phyloP scores from a whole-genome alignment of 2,113 vertebrate genomes.

The Dromaius novaehollandiae region DNA sequence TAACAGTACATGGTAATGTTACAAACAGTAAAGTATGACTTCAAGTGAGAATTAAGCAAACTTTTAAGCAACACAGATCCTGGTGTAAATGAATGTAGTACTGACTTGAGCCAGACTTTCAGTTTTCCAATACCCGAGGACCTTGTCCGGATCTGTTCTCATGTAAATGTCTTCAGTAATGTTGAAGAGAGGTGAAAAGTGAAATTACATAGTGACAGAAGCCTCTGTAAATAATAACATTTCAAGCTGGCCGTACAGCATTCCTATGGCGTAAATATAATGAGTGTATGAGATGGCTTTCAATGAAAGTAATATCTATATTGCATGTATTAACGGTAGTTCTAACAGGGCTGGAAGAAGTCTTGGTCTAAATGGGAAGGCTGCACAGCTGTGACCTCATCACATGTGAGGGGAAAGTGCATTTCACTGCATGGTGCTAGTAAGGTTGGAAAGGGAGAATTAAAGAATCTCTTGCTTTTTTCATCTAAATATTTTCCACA shows the following conservation, averaged over 20 bases:
- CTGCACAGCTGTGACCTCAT: not conserved
- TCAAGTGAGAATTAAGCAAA: not conserved
- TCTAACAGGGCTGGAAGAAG: not conserved
- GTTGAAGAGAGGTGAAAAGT: not conserved
- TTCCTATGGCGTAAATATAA: slow-evolving; percentile 46
- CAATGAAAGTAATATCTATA: not conserved
- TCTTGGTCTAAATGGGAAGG: not conserved
- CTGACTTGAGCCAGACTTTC: not conserved
- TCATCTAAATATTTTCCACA: not conserved
- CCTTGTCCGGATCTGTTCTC: not conserved
- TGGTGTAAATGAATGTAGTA: not conserved
- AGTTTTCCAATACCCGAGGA: not conserved
- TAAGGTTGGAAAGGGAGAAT: not conserved
- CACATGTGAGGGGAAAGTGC: not conserved
- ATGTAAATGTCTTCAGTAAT: not conserved
- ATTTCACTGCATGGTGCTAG: not conserved
- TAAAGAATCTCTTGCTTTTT: not conserved
- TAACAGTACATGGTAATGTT: not conserved
- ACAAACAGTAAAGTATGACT: not conserved
- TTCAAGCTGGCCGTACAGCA: not conserved
- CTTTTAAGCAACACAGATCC: not conserved
- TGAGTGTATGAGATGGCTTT: not conserved
- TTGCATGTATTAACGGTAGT: not conserved
- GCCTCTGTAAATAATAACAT: slow-evolving; percentile 23
- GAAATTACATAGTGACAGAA: not conserved